phyloP scores from a whole-genome alignment of 2,113 vertebrate species.

The Suricata suricatta region DNA sequence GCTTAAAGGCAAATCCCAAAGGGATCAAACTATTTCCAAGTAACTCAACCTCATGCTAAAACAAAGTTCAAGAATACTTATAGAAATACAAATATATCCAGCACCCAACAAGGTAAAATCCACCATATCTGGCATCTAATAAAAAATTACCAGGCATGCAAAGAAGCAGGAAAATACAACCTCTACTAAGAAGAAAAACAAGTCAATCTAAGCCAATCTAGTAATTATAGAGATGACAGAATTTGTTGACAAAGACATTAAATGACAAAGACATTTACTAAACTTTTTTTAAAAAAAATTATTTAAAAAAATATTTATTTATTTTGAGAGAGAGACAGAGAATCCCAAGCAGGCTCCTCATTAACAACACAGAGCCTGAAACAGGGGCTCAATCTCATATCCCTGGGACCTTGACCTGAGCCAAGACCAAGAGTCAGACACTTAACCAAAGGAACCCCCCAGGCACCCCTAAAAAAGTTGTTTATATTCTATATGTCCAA shows the following conservation, averaged over 20 bases:
- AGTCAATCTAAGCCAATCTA: neutral
- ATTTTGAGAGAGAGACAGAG: no score
- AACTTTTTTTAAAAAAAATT: neutral
- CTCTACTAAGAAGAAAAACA: neutral
- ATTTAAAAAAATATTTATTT: no score
- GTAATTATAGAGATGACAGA: neutral
- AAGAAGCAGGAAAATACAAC: neutral
- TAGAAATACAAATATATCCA: constrained; percentile 14
- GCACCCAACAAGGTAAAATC: neutral
- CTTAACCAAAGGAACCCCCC: no score
- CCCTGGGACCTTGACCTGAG: no score
- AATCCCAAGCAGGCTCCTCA: no score
- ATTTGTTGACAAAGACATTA: constrained; percentile 5
- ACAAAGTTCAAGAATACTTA: neutral
- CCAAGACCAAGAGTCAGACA: no score
- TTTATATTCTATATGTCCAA: neutral
- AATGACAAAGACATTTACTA: neutral
- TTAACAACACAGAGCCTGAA: no score
- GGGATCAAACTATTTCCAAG: neutral
- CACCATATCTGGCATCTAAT: neutral
- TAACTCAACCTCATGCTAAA: constrained; percentile 11
- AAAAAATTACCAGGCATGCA: constrained; percentile 10
- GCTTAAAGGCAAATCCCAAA: constrained; percentile 2
- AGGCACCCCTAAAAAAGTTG: neutral
- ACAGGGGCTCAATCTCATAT: no score